Evolutionary conservation across 2,113 vertebrate species (phyloP), one percentile per base, ranked within the genome.

Genomic region (Platanista minor): DNA sequence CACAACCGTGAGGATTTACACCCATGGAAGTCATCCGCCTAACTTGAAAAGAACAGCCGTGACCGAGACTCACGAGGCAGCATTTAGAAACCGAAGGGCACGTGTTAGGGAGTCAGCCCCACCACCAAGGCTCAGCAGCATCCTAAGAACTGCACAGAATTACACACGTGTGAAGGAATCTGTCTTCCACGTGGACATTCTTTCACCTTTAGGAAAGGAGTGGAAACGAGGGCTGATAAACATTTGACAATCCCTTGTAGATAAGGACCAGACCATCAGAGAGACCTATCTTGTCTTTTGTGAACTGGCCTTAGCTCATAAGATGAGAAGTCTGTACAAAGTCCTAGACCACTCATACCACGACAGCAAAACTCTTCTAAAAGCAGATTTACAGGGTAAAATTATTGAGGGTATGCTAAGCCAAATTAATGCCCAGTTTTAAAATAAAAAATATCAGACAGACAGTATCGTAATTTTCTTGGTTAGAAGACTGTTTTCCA

Each of bases 271-370:
- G 69, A n/a, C 49, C 4, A 11, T 39, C 2, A 18, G 8, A 57
- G 84, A 67, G 31, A 8, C 78, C 71, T 8, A 1, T 14, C 4
- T 21, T 31, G 23, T 31, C 9, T 18, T 33, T 49, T 6, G 20
- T 0, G 8, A 43, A 5, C 14, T 10, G 5, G 6, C 2, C 87
- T 88, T 72, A 25, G 75, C 23, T 49, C 9, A 0, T 1, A 23
- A 20, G 36, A 6, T 0, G 20, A 69, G 23, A 41, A 36, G 13
- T 49, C 23, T 46, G 36, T 15, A 57, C 33, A 20, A 69, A 59
- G 57, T 15, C 62, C 69, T 15, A 43, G 90, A 62, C 29, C 33
- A 36, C 21, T 25, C 5, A 0, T 18, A 27, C 41, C 23, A 13
- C 0, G 67, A 57, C 5, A 31, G 66, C 41, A 75, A 69, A 52